A percentile compares a stretch with the other conserved stretches of the same genome.
Evolutionary conservation across 2,888 invertebrate species (phyloP).

Genomic region (Ornithoptera priamus): DNA sequence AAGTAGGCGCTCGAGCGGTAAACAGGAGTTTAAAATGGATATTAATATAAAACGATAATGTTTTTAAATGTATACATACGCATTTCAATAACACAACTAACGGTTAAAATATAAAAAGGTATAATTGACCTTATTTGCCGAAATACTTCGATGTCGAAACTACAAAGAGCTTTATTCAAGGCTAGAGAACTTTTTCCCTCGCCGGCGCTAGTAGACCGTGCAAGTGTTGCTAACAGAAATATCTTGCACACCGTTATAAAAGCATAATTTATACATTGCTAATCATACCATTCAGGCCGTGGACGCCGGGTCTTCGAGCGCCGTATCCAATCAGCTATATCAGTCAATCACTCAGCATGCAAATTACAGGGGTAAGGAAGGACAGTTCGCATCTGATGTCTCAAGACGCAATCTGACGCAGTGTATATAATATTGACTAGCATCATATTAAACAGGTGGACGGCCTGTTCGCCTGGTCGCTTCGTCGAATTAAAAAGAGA

Average conservation of each 20-base stretch:
- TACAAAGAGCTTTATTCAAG: conserved; percentile 31
- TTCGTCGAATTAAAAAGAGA: no score
- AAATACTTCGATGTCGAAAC: conserved; percentile 28
- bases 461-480: no score
- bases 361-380: no score
- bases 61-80: background rate
- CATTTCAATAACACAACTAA: background rate
- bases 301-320: no score
- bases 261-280: conserved; percentile 13
- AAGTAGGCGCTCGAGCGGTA: no score
- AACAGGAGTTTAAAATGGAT: background rate
- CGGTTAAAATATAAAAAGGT: background rate
- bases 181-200: conserved; percentile 34
- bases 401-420: no score
- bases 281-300: no score
- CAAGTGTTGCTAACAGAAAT: conserved; percentile 34
- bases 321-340: no score
- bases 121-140: conserved; percentile 17
- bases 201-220: conserved; percentile 32
- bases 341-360: no score
- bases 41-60: background rate
- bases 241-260: conserved; percentile 36
- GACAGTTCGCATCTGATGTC: no score
- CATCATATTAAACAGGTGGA: no score
- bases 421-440: no score